A percentile compares a stretch with the other conserved stretches of the same genome.
Evolutionary conservation across 2,888 invertebrate genomes (phyloP).

Genomic region (Pristionchus japonicus): DNA sequence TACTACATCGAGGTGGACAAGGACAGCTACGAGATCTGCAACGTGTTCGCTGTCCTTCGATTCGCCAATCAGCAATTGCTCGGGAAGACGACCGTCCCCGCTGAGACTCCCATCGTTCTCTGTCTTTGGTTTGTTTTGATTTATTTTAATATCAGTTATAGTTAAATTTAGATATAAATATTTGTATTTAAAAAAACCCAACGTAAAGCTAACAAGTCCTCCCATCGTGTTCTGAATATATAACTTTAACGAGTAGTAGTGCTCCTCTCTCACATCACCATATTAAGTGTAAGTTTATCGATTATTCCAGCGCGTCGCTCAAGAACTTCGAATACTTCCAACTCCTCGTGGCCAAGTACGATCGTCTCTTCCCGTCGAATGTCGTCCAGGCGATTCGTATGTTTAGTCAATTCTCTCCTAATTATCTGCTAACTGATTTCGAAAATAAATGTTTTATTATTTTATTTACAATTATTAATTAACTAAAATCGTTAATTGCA

Average conservation of each 20-base stretch:
- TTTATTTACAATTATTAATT: too few relatives aligned
- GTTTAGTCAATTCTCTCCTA: not conserved
- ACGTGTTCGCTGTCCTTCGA: not conserved
- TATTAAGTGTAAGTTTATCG: too few relatives aligned
- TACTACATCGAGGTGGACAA: not conserved
- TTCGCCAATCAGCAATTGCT: not conserved
- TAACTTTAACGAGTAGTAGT: too few relatives aligned
- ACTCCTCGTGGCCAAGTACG: not conserved
- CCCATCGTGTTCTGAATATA: too few relatives aligned
- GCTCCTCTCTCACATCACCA: too few relatives aligned
- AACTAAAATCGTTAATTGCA: too few relatives aligned
- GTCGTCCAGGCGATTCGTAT: not conserved
- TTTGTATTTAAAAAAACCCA: too few relatives aligned
- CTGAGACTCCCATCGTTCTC: not conserved
- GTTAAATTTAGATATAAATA: too few relatives aligned
- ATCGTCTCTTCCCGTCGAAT: not conserved
- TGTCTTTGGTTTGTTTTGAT: not conserved
- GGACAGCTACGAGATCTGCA: not conserved
- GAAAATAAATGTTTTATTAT: too few relatives aligned
- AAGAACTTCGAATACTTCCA: not conserved
- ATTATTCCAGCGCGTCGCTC: not conserved
- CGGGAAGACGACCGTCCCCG: not conserved
- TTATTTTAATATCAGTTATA: too few relatives aligned
- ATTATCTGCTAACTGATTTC: too few relatives aligned
- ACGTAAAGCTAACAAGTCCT: too few relatives aligned